Conservation (phyloP, 2,888 invertebrate species). For the Eupithecia abbreviata region DNA sequence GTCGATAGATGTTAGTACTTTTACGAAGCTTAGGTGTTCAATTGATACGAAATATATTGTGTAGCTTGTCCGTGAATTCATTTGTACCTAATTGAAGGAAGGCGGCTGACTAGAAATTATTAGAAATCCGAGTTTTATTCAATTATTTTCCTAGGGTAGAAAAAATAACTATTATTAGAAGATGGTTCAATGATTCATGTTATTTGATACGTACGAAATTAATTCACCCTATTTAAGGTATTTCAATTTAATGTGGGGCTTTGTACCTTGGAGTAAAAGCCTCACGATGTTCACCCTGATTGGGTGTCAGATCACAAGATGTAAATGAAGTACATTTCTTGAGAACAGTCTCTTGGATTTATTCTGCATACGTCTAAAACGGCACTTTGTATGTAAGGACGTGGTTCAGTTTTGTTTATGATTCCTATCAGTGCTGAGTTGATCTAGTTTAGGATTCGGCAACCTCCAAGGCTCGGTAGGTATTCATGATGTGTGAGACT, state of each 20-base stretch:
- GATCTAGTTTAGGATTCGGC: constrained; percentile 11
- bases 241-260: background rate
- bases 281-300: background rate
- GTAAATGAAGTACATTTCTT: background rate
- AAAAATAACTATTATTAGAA: background rate
- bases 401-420: constrained; percentile 1
- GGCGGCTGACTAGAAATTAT: background rate
- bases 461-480: constrained; percentile 1
- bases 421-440: background rate
- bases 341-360: background rate
- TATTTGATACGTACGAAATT: background rate
- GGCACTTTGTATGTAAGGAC: background rate
- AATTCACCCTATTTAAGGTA: background rate
- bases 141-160: background rate
- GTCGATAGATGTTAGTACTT: background rate
- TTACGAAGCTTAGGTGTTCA: background rate
- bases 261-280: background rate
- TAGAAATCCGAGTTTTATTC: background rate
- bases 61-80: background rate
- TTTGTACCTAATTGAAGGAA: background rate
- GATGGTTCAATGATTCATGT: background rate
- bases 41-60: background rate
- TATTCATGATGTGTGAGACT: constrained; percentile 2
- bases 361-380: constrained; percentile 7
- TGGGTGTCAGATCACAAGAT: constrained; percentile 2